Base-by-base conservation (phyloP, 92 coral and sea anemone species). In the Diadumene lineata region DNA sequence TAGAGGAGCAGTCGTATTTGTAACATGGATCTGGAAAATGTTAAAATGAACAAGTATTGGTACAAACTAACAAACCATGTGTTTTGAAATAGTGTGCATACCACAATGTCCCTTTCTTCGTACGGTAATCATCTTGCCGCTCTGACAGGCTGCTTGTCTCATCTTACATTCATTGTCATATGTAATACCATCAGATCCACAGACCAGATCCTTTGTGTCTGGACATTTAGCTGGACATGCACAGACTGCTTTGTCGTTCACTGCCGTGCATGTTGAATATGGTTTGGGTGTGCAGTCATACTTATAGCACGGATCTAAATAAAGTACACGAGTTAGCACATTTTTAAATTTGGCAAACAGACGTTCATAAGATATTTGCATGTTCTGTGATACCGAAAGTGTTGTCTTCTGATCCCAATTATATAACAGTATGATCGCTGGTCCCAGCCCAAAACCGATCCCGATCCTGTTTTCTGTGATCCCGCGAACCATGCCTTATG, bases 121-220 rank as follows among this genome's bases (percentile, higher is more conserved):
- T 7, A 69, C 69, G 7, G 77, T 70, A 11, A 79, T 69, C 76
- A 60, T 60, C 21, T n/a, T 79, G 31, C 57, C 70, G 21, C 44
- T 43, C 16, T 27, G 48, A 27, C 83, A 79, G 17, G 83, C 76
- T 7, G 60, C 53, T 17, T 25, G 69, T 69, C 50, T 56, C 69
- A 69, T 33, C 32, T 33, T 22, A 38, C 82, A 78, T 66, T 78
- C 82, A 33, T 78, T 78, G 76, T 69, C 38, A 33, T 78, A 78
- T 19, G 66, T 43, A 22, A 30, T 43, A 32, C 66, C 72, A 30
- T 78, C 69, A 34, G 82, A 68, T 24, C 75, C 82, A 58, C 82
- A 78, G 32, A 78, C 76, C 21, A 50, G 75, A 33, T 69, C 60
- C 9, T 50, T 43, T n/a, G 38, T 55, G 0, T 9, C 11, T 11